Evolutionary conservation across 2,888 invertebrate genomes (phyloP).

Genomic region (Cryptophagus acutangulus): DNA sequence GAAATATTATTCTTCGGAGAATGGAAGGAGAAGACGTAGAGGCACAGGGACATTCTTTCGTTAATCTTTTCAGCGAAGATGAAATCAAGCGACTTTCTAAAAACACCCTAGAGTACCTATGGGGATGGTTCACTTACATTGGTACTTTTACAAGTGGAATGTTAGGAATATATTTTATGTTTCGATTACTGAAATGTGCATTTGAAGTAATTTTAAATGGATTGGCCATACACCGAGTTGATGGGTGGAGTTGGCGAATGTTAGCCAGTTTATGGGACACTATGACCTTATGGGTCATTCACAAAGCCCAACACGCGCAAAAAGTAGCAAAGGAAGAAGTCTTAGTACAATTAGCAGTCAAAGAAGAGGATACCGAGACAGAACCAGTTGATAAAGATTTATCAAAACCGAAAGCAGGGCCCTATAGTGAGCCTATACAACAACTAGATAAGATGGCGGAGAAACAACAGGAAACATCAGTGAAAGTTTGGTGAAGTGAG

Average conservation of each 20-base stretch:
- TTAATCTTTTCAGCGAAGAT: slow-evolving; percentile 14
- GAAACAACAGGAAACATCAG: too few relatives aligned
- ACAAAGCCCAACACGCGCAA: too few relatives aligned
- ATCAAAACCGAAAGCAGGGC: too few relatives aligned
- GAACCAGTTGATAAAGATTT: too few relatives aligned
- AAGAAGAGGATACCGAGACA: too few relatives aligned
- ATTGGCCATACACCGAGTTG: slow-evolving; percentile 14
- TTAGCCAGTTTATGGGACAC: slow-evolving; percentile 16
- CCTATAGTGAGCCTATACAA: too few relatives aligned
- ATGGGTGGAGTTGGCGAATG: slow-evolving; percentile 14
- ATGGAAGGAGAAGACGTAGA: slow-evolving; percentile 15
- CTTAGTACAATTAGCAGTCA: too few relatives aligned
- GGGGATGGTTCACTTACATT: slow-evolving; percentile 20
- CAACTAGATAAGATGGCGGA: too few relatives aligned
- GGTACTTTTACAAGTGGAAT: slow-evolving; percentile 16
- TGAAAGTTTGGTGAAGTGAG: too few relatives aligned
- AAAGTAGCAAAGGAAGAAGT: too few relatives aligned
- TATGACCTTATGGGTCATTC: slow-evolving; percentile 7
- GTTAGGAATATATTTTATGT: slow-evolving; percentile 18
- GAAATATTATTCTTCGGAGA: slow-evolving; percentile 20
- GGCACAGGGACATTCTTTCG: slow-evolving; percentile 14
- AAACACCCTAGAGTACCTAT: slow-evolving; percentile 14
- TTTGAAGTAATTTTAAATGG: slow-evolving; percentile 15
- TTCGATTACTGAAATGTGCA: slow-evolving; percentile 12
- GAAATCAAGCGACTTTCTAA: slow-evolving; percentile 17